These are phyloP conservation scores for Linnaemya vulpina DNA, from an alignment of 2,888 invertebrate genomes.

Conservation along the genomic window DNA sequence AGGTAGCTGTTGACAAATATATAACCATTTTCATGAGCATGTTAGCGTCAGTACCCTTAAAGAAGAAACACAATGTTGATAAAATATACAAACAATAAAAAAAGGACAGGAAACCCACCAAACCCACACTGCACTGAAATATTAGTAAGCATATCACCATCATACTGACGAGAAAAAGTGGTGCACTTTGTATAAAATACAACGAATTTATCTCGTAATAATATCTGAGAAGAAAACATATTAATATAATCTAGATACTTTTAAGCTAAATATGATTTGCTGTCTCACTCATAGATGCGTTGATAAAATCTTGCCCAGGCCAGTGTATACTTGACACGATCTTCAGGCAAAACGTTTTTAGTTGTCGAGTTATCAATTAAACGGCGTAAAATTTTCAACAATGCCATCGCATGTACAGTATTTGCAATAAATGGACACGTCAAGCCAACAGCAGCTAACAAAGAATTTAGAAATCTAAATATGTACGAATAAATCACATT, in stretches of 20 bases:
- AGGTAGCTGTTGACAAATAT: constrained; percentile 68
- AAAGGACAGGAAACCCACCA: constrained; percentile 71
- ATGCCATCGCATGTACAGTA: constrained; percentile 55
- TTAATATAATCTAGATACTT: background rate
- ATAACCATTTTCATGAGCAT: constrained; percentile 64
- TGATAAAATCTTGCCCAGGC: constrained; percentile 63
- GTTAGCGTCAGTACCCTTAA: constrained; percentile 54
- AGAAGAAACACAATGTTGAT: too few species aligned
- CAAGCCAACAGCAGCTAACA: constrained; percentile 40
- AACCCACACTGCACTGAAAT: constrained; percentile 75
- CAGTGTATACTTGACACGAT: constrained; percentile 57
- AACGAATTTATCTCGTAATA: constrained; percentile 57
- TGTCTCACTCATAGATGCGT: constrained; percentile 56
- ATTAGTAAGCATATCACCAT: constrained; percentile 77
- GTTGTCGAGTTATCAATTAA: constrained; percentile 58
- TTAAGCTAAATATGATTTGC: background rate
- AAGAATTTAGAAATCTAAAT: constrained; percentile 44
- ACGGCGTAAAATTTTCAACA: constrained; percentile 57
- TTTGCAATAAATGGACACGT: constrained; percentile 56
- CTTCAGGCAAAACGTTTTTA: constrained; percentile 25
- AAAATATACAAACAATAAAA: background rate
- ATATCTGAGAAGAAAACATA: constrained; percentile 41
- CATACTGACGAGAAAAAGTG: constrained; percentile 75
- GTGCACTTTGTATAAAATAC: constrained; percentile 73
- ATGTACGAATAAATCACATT: background rate